Evolutionary conservation across 1,140 invertebrate species (phyloP).

Genomic region (Glossosoma conforme): DNA sequence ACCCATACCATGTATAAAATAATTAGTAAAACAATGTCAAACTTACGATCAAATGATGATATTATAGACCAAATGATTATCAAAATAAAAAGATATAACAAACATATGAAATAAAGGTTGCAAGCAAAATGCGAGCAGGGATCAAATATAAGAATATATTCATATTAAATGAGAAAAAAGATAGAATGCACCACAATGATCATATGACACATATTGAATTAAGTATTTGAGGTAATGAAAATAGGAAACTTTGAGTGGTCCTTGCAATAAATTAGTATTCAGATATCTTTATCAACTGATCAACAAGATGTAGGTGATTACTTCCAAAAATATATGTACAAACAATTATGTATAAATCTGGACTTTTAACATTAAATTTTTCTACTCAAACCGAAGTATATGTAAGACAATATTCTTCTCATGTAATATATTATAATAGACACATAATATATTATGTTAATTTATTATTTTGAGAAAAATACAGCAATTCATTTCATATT

Average conservation of each 20-base stretch:
- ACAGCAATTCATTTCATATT: too few species aligned
- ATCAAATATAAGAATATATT: slow-evolving; percentile 24
- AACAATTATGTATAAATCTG: too few species aligned
- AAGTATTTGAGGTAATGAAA: slow-evolving; percentile 21
- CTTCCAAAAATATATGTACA: too few species aligned
- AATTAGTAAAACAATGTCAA: slow-evolving; percentile 28
- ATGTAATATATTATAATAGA: too few species aligned
- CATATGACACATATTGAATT: slow-evolving; percentile 17
- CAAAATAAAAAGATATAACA: slow-evolving; percentile 27
- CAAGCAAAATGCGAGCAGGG: slow-evolving; percentile 31
- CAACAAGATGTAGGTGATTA: too few species aligned
- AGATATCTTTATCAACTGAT: not conserved
- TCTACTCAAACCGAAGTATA: too few species aligned
- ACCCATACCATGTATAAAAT: slow-evolving; percentile 26
- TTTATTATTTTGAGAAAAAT: too few species aligned
- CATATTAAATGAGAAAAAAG: slow-evolving; percentile 23
- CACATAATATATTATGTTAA: too few species aligned
- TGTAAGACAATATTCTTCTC: too few species aligned
- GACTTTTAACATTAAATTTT: too few species aligned
- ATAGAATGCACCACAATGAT: slow-evolving; percentile 28
- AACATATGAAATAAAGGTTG: slow-evolving; percentile 31
- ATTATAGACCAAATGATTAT: slow-evolving; percentile 25
- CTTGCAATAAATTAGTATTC: slow-evolving; percentile 48
- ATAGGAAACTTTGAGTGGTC: slow-evolving; percentile 70
- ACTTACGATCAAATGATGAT: slow-evolving; percentile 30